phyloP scores from a whole-genome alignment of 2,797 vertebrate species.

The Etheostoma nigrum region DNA sequence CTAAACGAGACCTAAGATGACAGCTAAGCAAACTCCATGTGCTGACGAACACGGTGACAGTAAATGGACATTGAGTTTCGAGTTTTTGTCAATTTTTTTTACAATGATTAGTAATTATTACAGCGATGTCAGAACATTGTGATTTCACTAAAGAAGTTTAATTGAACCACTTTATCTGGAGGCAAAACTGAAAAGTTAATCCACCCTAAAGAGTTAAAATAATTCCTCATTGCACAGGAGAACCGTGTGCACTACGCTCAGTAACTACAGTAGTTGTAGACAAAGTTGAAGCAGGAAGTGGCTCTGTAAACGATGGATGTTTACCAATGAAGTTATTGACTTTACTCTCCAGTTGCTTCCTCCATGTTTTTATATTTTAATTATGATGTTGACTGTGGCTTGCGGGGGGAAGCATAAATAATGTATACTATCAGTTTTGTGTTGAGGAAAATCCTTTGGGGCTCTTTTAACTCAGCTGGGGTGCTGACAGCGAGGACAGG shows the following conservation, averaged over 20 bases:
- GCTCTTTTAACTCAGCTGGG: constrained; percentile 70
- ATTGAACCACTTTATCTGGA: neutral
- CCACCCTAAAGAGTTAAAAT: neutral
- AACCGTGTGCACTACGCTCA: neutral
- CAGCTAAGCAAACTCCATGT: neutral
- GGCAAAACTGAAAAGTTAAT: neutral
- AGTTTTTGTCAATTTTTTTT: neutral
- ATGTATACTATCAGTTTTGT: constrained; percentile 56
- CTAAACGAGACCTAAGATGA: neutral
- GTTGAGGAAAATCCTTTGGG: constrained; percentile 71
- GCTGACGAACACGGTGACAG: neutral
- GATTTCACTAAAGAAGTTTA: neutral
- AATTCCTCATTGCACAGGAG: neutral
- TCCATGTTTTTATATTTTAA: constrained; percentile 5
- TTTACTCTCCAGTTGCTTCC: neutral
- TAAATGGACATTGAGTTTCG: neutral
- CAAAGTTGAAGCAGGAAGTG: neutral
- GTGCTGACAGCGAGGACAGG: constrained; percentile 71
- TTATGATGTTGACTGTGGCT: constrained; percentile 65
- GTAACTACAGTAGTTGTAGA: neutral
- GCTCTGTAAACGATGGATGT: neutral
- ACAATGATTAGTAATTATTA: neutral
- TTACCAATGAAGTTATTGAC: neutral
- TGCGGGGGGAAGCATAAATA: constrained; percentile 71
- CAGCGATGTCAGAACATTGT: neutral